These are phyloP conservation scores for Phodopus roborovskii DNA, from an alignment of 2,113 vertebrate genomes.

Conservation along the genomic window DNA sequence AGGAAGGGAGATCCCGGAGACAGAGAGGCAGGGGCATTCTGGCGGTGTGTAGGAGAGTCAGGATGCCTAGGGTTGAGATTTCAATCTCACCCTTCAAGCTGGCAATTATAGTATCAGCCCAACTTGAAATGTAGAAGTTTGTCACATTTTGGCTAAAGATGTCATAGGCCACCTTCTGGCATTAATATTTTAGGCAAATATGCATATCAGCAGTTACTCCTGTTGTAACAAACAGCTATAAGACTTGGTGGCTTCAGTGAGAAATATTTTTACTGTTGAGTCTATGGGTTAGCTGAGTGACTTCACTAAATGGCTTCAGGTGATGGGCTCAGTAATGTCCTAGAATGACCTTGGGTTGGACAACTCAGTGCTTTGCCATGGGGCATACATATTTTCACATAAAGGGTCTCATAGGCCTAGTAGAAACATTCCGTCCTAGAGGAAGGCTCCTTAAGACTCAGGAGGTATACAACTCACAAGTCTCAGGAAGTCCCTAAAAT, in stretches of 20 bases:
- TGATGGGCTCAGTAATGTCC: not conserved
- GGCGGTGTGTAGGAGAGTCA: not conserved
- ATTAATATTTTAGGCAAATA: not conserved
- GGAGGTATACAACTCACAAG: not conserved
- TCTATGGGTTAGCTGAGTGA: not conserved
- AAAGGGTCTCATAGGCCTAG: not conserved
- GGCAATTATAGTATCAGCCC: not conserved
- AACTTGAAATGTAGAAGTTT: not conserved
- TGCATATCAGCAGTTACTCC: not conserved
- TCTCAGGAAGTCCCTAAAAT: not conserved
- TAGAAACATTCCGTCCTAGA: not conserved
- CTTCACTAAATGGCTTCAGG: not conserved
- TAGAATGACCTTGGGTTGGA: not conserved
- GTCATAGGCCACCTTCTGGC: not conserved
- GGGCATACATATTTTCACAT: not conserved
- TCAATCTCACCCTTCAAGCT: not conserved
- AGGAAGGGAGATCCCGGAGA: not conserved
- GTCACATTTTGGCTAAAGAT: not conserved
- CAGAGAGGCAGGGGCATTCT: not conserved
- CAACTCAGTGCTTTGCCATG: not conserved
- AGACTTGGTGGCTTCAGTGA: not conserved
- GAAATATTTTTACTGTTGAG: constrained; percentile 8
- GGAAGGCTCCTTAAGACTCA: not conserved
- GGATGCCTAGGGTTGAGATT: not conserved
- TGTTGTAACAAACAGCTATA: not conserved